Conservation (phyloP, 2,113 vertebrate genomes). For the Forbesichthys papilliferus region DNA sequence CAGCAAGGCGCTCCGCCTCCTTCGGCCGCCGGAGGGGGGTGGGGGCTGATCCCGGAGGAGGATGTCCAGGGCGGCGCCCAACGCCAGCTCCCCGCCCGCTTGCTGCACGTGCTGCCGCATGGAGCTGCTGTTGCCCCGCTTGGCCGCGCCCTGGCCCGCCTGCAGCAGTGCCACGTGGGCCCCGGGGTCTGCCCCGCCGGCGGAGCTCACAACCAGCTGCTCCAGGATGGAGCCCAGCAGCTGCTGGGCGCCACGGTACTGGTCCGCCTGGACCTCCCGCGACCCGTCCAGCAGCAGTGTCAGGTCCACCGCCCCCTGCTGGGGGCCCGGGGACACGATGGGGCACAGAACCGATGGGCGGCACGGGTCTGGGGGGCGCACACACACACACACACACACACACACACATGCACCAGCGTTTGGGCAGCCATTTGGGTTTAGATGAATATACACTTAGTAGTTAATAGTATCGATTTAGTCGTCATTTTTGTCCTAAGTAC, state of each 20-base stretch:
- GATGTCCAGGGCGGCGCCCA: constrained; percentile 77
- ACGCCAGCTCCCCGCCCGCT: constrained; percentile 66
- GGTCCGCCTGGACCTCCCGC: constrained; percentile 61
- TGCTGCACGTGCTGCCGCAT: constrained; percentile 79
- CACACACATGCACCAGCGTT: neutral
- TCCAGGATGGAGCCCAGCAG: constrained; percentile 79
- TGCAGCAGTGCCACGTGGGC: constrained; percentile 80
- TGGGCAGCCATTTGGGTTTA: too few relatives aligned
- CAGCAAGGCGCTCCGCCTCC: constrained; percentile 74
- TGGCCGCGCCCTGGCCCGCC: constrained; percentile 37
- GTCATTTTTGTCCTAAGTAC: too few relatives aligned
- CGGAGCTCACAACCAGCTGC: constrained; percentile 74
- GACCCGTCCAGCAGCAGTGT: constrained; percentile 83
- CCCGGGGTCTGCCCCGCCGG: constrained; percentile 27
- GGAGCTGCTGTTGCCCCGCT: constrained; percentile 21
- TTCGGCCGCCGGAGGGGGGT: constrained; percentile 26
- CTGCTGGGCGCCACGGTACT: constrained; percentile 73
- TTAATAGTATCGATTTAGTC: too few relatives aligned
- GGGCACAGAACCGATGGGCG: constrained; percentile 60
- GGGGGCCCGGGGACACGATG: constrained; percentile 25
- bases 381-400: neutral
- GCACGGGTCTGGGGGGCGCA: constrained; percentile 78
- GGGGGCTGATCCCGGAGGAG: constrained; percentile 34
- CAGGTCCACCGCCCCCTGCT: constrained; percentile 79
- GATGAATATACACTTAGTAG: too few relatives aligned